Base-by-base conservation (phyloP, 2,797 vertebrate genomes). In the Halcyon leucocephala region DNA sequence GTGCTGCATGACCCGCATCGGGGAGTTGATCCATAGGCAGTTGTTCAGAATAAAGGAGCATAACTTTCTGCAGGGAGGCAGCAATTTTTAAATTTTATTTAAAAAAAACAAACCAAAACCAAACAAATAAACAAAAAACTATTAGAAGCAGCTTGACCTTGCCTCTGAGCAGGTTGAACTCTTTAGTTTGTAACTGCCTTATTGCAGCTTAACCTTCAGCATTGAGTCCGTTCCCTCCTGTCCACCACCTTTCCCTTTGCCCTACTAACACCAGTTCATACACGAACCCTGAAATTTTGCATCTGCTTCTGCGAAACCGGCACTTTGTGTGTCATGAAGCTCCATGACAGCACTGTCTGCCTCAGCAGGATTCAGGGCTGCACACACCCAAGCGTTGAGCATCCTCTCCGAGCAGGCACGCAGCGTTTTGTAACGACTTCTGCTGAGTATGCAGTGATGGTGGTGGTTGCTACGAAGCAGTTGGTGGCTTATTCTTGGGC, bases 401-500 rank as follows among this genome's bases (percentile, higher is more conserved):
- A 88, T 90, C 95, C 89, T 79, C 88, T 88, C 89, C 12, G 3
- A 81, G 85, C 31, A 3, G 93, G 62, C 95, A 54, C 0, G 39
- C 74, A 71, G 85, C 78, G 24, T 95, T 96, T 96, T 42, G 28
- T 70, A 95, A 60, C 88, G 92, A 67, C 46, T 96, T 87, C 94
- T 97, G 95, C 96, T 96, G 94, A 95, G 97, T 97, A 67, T 66
- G 86, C 96, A 96, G 93, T 78, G 91, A 91, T 90, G 62, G 91
- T 74, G 77, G 90, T 92, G 97, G 97, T 98, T 98, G 97, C 97
- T 97, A 92, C 96, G 81, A 98, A 98, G 97, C 96, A 96, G 97
- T 97, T 86, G 97, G 98, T 97, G 97, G 97, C 97, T 98, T 98
- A 98, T 98, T 98, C 98, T 98, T 98, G 98, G 98, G 98, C 97